Evolutionary conservation across 1,140 invertebrate species (phyloP).

Genomic region (Magallana angulata): DNA sequence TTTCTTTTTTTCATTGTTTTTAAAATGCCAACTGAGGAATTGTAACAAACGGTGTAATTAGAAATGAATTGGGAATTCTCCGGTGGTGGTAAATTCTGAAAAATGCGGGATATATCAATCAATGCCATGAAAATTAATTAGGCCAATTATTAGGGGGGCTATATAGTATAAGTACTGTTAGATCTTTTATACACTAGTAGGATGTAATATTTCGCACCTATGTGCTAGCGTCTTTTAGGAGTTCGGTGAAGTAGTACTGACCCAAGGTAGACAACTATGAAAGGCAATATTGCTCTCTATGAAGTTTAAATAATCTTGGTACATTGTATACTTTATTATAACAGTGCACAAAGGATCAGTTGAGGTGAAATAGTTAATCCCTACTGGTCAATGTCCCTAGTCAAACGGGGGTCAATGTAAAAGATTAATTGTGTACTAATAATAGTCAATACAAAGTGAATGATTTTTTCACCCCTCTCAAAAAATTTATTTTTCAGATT

Average conservation of each 20-base stretch:
- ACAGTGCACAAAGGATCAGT: neutral
- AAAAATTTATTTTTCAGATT: neutral
- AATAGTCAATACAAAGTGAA: neutral
- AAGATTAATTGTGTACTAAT: neutral
- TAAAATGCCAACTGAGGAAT: too few species aligned
- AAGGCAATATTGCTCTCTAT: neutral
- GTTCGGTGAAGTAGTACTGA: neutral
- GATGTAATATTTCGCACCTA: constrained; percentile 21
- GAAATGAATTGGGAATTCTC: neutral
- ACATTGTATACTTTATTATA: too few species aligned
- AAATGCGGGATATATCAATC: neutral
- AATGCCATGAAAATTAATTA: constrained; percentile 18
- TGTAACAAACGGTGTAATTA: too few species aligned
- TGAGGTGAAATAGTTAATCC: neutral
- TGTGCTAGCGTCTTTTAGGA: neutral
- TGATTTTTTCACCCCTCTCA: too few species aligned
- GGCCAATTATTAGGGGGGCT: constrained; percentile 25
- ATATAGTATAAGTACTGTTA: neutral
- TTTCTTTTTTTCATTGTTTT: too few species aligned
- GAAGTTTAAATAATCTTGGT: too few species aligned
- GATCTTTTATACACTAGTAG: constrained; percentile 2
- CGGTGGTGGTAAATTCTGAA: neutral
- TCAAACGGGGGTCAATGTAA: neutral
- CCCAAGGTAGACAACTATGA: neutral
- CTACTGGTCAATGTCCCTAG: neutral